Evolutionary conservation across 2,888 invertebrate species (phyloP), one percentile per base, ranked within the genome.

Genomic region (Drosophila atripex): DNA sequence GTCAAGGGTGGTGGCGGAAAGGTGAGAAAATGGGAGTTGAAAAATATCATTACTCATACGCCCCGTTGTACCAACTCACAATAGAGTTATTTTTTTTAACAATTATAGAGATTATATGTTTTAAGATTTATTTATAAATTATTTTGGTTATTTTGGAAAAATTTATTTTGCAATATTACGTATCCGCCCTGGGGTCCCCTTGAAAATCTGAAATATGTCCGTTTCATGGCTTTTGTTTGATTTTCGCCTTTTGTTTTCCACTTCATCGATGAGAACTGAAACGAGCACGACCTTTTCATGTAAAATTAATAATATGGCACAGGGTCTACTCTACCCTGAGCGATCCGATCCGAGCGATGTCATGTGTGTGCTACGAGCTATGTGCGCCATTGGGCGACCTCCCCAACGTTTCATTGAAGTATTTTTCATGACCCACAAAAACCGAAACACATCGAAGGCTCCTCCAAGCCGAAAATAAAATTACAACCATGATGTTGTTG

Each of bases 271-370:
- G 61, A 66, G 69, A 65, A 60, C 64, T 71, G 51, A 75, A 49
- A 69, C 69, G 69, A 50, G 77, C 68, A 18, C 74, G 86, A 86
- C 86, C 86, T 86, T 88, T 88, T 83, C 58, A 46, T 76, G 80
- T 71, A 63, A 79, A 76, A 86, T 88, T 82, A 86, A 79, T 79
- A 88, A 82, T 86, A 83, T 82, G 72, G 88, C 84, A 82, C 80
- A 82, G 80, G 80, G 80, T 79, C 76, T 85, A 70, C 76, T 76
- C 76, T 79, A 61, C 73, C 75, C 70, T 66, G 65, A 69, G 47
- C 60, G 9, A 18, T 18, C 7, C 25, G 28, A 35, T 61, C 51
- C 41, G 56, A 38, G 57, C 74, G 58, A 39, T 66, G 71, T 64
- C 51, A 61, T 56, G 51, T 47, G 16, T 54, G 52, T 47, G 21